Base-by-base conservation (phyloP, 2,888 invertebrate genomes). In the Pseudococcus viburni region DNA sequence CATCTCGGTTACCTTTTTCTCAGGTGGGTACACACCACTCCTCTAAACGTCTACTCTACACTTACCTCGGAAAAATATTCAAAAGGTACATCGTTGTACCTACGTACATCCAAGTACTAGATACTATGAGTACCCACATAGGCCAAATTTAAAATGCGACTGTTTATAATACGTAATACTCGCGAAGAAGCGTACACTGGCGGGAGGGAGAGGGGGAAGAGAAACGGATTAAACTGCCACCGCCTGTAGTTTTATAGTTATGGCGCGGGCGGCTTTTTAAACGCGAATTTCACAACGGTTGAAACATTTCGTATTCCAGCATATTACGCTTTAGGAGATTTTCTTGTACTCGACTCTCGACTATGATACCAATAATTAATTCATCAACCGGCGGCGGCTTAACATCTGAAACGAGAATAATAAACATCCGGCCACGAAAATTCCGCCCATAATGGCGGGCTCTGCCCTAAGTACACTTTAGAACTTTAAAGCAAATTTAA, bases 341-440 rank as follows among this genome's bases (percentile, higher is more conserved):
- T 73, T 73, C 68, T 73, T 73, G 68, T 73, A 26, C 68, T 73
- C 68, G 26, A 73, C 68, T 73, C 68, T 73, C 68, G 22, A 73
- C 68, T 73, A 33, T 33, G 68, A 73, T 73, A 73, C 68, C 22
- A 73, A 73, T 73, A 73, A 73, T 73, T 73, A 73, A 73, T 73
- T 73, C 68, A 73, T 73, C 68, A 73, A 73, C 22, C 33, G 68
- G 33, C 68, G 68, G 33, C 68, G 68, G 26, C 33, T 73, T 33
- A 73, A 73, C 68, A 73, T 73, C 68, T 73, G 68, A 73, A 73
- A 73, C 68, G 68, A 73, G 68, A 73, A 73, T 73, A 73, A 73
- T 33, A 33, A 73, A 73, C 68, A 73, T 73, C 68, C 68, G 68
- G 68, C 68, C 68, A 73, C 68, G 33, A 73, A 73, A 73, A 73